A percentile compares a stretch with the other conserved stretches of the same genome.
These are phyloP conservation scores for Troilus luridus DNA, from an alignment of 2,888 invertebrate genomes.

Conservation along the genomic window DNA sequence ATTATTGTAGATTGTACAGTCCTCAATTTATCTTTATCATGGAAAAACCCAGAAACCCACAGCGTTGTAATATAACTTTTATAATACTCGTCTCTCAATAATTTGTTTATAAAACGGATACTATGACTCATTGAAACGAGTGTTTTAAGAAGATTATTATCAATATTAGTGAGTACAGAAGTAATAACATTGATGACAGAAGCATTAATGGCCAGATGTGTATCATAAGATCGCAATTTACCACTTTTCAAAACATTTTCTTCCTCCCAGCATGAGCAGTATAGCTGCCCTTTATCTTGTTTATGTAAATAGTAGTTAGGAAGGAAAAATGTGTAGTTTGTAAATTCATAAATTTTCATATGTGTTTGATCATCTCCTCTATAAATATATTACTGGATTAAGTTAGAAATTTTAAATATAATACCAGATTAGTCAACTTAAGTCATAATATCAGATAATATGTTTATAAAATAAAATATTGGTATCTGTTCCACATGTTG, in stretches of 20 bases:
- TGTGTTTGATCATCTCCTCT: conserved; percentile 24
- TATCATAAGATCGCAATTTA: neutral
- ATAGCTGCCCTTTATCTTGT: neutral
- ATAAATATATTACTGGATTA: conserved; percentile 26
- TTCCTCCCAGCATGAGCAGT: conserved; percentile 23
- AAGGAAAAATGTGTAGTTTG: conserved; percentile 38
- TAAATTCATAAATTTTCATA: conserved; percentile 23
- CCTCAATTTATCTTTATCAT: neutral
- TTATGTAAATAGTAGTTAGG: conserved; percentile 38
- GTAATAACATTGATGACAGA: neutral
- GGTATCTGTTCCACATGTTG: too few relatives aligned
- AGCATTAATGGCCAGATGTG: conserved; percentile 18
- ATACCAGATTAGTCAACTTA: neutral
- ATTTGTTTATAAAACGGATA: neutral
- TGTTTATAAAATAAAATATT: neutral
- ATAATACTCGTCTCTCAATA: conserved; percentile 18
- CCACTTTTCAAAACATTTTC: neutral
- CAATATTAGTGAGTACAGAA: neutral
- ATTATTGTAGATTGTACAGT: conserved; percentile 36
- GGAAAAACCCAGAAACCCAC: neutral
- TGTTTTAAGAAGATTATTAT: neutral
- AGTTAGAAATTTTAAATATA: neutral
- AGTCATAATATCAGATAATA: neutral
- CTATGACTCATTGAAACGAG: conserved; percentile 29
- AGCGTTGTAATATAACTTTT: neutral